Base-by-base conservation (phyloP, 2,888 invertebrate genomes). In the Ephialtes manifestator region DNA sequence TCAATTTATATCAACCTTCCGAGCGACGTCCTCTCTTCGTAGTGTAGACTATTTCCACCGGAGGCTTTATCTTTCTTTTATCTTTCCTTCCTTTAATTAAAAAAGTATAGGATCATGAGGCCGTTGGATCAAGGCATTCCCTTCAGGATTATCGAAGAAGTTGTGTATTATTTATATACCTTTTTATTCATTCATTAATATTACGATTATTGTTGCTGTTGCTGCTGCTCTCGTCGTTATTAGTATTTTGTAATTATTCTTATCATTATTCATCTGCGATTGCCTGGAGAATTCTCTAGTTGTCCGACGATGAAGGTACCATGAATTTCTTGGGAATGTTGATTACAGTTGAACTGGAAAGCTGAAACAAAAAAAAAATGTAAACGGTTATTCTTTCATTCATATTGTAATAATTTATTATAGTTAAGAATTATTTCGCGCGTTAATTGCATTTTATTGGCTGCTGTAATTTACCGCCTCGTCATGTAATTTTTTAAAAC, bases 81-180 rank as follows among this genome's bases (percentile, higher is more conserved):
- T 67, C 65, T 39, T 46, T 51, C 20, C 43, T 67, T 48, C 24
- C 13, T 28, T 68, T 46, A 48, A 68, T 68, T 67, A 43, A 68
- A 68, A 67, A 68, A 24, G 46, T 46, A 68, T n/a, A 28, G 18
- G 18, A 65, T 68, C 46, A 28, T 43, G 46, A 68, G 68, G 68
- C 68, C 68, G 46, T 68, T 28, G 68, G 48, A 28, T 68, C 7
- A 24, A 46, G 48, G 48, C 68, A 2, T 48, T 68, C 20, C 20
- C 46, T 67, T 67, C 67, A 24, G 20, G 15, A 20, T 67, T 43
- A 46, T 46, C 46, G 67, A 46, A 67, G 10, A 24, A 18, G 20
- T 46, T 46, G 46, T 68, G 15, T 13, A 68, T 35, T 63, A 28
- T 68, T 46, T 46, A 24, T 24, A 68, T 48, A 43, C 65, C 13